These are phyloP conservation scores for Pelochelys cantorii DNA, from an alignment of 2,797 vertebrate species.

Conservation along the genomic window DNA sequence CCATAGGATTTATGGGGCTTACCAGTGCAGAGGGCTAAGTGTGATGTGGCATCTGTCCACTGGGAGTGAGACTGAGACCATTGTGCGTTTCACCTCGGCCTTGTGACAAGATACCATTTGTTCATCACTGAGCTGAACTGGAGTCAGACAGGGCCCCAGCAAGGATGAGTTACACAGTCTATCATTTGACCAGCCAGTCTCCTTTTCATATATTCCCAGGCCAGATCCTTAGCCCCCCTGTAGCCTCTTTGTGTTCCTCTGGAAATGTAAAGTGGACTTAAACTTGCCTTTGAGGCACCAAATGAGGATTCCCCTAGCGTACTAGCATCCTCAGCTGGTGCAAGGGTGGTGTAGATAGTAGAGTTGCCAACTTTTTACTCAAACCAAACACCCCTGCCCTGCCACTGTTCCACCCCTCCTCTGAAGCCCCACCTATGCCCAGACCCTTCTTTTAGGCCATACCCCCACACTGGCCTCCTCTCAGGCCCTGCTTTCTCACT, in stretches of 20 bases:
- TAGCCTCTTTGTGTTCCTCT: neutral
- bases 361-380: too few relatives aligned
- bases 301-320: neutral
- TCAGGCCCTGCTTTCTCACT: too few relatives aligned
- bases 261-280: neutral
- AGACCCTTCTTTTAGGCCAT: too few relatives aligned
- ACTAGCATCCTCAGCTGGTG: neutral
- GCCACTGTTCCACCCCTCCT: too few relatives aligned
- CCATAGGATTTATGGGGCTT: neutral
- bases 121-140: neutral
- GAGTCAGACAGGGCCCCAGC: neutral
- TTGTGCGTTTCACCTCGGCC: accelerated
- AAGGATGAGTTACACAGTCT: neutral
- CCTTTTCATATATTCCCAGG: neutral
- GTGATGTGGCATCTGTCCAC: neutral
- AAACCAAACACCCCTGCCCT: too few relatives aligned
- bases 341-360: neutral
- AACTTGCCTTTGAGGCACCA: neutral
- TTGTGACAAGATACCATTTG: neutral
- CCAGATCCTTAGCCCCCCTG: neutral
- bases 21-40: neutral
- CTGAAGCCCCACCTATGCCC: too few relatives aligned
- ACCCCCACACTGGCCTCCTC: too few relatives aligned
- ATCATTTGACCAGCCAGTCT: neutral
- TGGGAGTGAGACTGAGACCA: neutral